Base-by-base conservation (phyloP, 2,888 invertebrate genomes). In the Aethes cnicana region DNA sequence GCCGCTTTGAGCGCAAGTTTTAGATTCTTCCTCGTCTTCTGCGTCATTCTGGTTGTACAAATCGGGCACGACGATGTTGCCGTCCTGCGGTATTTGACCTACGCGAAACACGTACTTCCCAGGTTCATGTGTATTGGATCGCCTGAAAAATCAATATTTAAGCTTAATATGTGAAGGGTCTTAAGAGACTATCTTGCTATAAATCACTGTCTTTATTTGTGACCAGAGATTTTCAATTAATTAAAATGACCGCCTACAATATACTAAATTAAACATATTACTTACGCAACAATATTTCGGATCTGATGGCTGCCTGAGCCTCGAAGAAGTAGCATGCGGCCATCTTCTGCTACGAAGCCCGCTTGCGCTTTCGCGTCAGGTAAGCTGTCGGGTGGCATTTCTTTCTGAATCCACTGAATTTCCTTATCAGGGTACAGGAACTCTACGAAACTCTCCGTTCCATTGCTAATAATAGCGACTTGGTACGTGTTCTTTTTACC, bases 221-320 rank as follows among this genome's bases (percentile, higher is more conserved):
- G n/a, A n/a, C n/a, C n/a, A n/a, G n/a, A n/a, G n/a, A n/a, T n/a
- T n/a, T n/a, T n/a, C n/a, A n/a, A n/a, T n/a, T n/a, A n/a, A n/a
- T n/a, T n/a, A n/a, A n/a, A n/a, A n/a, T n/a, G n/a, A n/a, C n/a
- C n/a, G n/a, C n/a, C n/a, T n/a, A n/a, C n/a, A n/a, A n/a, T n/a
- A n/a, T n/a, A n/a, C n/a, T n/a, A n/a, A n/a, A n/a, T n/a, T n/a
- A n/a, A n/a, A n/a, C n/a, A n/a, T n/a, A n/a, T 32, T 56, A 77
- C 81, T 85, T 90, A 96, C 96, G 92, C 94, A 81, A 94, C 92
- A 57, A 97, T 90, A 75, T 95, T 94, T 63, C 92, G 90, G 58
- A 96, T 94, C 81, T 95, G 95, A 74, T 97, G 96, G n/a, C 95
- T 96, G 32, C 98, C 98, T 8, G 98, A 98, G 47, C 96, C 96